Evolutionary conservation across 2,797 vertebrate species (phyloP).

Genomic region (Caiman crocodilus): DNA sequence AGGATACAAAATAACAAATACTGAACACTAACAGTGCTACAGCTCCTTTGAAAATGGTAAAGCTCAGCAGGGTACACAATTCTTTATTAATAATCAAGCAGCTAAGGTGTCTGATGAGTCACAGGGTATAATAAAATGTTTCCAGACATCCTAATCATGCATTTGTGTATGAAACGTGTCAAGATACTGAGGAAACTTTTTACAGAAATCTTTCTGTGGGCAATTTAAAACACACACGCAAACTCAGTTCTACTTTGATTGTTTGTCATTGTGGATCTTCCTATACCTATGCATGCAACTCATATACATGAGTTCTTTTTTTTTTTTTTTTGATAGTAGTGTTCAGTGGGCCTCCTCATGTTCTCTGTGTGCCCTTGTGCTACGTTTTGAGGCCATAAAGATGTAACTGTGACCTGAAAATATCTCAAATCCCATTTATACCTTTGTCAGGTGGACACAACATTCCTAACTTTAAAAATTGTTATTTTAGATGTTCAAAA

Average conservation of each 20-base stretch:
- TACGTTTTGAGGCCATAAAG: background rate
- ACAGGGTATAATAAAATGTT: slow-evolving; percentile 40
- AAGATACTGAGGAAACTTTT: background rate
- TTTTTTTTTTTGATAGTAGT: background rate
- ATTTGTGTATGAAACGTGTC: background rate
- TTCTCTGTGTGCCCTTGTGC: background rate
- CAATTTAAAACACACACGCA: background rate
- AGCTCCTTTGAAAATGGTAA: slow-evolving; percentile 52
- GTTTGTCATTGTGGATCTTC: background rate
- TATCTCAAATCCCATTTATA: no score
- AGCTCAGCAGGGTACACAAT: slow-evolving; percentile 17
- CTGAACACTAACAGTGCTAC: background rate
- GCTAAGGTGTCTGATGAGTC: slow-evolving; percentile 25
- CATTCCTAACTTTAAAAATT: no score
- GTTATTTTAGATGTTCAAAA: no score
- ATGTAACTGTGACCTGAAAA: background rate
- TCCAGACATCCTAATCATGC: background rate
- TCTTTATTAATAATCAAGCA: slow-evolving; percentile 54
- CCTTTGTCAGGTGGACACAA: no score
- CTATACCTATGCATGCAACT: background rate
- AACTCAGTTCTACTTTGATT: background rate
- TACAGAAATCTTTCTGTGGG: background rate
- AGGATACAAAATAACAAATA: slow-evolving; percentile 22
- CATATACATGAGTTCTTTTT: rapidly evolving
- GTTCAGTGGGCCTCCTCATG: background rate